Evolutionary conservation across 2,797 vertebrate genomes (phyloP).

Genomic region (Lepidocolaptes lacrymiger): DNA sequence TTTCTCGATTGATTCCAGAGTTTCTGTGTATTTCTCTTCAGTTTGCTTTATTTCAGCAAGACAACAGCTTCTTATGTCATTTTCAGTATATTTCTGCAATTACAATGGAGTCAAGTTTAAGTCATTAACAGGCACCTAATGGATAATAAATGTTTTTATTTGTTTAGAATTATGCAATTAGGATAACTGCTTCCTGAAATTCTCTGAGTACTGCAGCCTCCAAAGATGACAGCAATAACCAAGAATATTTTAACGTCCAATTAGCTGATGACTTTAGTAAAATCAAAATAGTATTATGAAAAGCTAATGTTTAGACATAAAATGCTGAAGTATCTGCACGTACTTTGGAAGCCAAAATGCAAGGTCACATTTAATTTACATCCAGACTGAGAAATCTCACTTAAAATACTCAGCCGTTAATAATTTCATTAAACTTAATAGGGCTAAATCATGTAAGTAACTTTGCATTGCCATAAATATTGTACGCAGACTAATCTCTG

Average conservation of each 20-base stretch:
- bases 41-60: slow-evolving; percentile 96
- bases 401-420: slow-evolving; percentile 12
- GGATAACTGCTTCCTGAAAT: slow-evolving; percentile 34
- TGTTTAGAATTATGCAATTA: slow-evolving; percentile 9
- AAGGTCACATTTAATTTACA: slow-evolving; percentile 8
- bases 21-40: slow-evolving; percentile 97
- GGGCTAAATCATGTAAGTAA: neutral
- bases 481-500: neutral
- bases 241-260: slow-evolving; percentile 13
- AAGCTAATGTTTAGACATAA: slow-evolving; percentile 12
- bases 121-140: slow-evolving; percentile 12
- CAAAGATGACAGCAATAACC: slow-evolving; percentile 5
- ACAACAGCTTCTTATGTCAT: slow-evolving; percentile 93
- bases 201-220: slow-evolving; percentile 1
- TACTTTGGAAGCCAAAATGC: neutral
- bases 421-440: slow-evolving; percentile 5
- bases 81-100: slow-evolving; percentile 90
- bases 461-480: neutral
- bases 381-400: neutral
- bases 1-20: slow-evolving; percentile 96
- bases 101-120: slow-evolving; percentile 53
- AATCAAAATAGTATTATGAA: slow-evolving; percentile 15
- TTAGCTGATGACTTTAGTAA: slow-evolving; percentile 1
- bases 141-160: slow-evolving; percentile 8
- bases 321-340: neutral